phyloP scores from a whole-genome alignment of 53 echinoderm and acorn worm genomes.

The Antedon mediterranea region DNA sequence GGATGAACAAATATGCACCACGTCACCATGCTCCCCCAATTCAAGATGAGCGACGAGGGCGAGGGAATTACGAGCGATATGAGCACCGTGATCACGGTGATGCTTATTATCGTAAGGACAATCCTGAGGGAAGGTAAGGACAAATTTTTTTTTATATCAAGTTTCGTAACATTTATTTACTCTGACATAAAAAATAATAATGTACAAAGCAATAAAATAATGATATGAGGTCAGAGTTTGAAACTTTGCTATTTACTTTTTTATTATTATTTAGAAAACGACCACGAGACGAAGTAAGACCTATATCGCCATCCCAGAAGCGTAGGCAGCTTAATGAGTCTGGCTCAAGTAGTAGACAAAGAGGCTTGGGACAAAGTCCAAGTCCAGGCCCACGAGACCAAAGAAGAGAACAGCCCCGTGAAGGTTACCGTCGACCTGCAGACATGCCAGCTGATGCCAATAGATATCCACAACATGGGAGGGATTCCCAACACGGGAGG shows the following conservation, averaged over 20 bases:
- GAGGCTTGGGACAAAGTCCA: not conserved
- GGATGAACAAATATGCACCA: not conserved
- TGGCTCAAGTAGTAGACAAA: not conserved
- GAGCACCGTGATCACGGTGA: not conserved
- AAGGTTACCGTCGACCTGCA: not conserved
- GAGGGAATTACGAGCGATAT: not conserved
- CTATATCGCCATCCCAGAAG: not conserved
- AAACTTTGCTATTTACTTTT: not conserved
- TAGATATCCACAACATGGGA: too few relatives aligned
- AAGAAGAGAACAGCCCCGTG: constrained; percentile 7
- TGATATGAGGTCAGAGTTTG: too few relatives aligned
- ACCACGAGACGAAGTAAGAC: not conserved
- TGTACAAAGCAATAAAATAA: too few relatives aligned
- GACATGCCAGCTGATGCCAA: not conserved
- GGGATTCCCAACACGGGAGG: not conserved
- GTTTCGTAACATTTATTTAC: too few relatives aligned
- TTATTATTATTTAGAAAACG: not conserved
- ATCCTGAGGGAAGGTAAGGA: not conserved
- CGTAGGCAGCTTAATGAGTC: not conserved
- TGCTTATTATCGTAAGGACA: not conserved
- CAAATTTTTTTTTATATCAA: too few relatives aligned
- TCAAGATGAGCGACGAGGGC: not conserved
- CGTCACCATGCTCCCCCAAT: not conserved
- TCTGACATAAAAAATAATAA: too few relatives aligned
- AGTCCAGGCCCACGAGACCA: constrained; percentile 16